Conservation (phyloP, 2,113 vertebrate genomes). For the Gavialis gangeticus region DNA sequence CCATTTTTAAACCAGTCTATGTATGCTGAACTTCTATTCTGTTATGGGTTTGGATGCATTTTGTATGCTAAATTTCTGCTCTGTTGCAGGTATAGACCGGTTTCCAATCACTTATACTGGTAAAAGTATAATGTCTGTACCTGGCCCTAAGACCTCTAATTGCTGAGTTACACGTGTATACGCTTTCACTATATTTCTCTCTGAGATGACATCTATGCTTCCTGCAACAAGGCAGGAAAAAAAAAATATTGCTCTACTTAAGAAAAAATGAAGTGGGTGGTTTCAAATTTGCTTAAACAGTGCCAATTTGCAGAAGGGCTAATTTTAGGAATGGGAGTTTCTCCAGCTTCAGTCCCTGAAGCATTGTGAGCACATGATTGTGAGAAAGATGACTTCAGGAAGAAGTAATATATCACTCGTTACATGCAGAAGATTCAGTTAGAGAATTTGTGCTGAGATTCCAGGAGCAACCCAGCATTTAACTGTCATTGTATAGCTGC, state of each 20-base stretch:
- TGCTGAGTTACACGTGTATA: too few species aligned
- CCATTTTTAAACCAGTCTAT: too few species aligned
- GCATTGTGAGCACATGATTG: background rate
- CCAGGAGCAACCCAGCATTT: background rate
- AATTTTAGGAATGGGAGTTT: background rate
- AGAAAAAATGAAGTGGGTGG: background rate
- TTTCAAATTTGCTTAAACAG: background rate
- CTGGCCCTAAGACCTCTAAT: too few species aligned
- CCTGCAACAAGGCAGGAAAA: background rate
- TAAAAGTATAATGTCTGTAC: too few species aligned
- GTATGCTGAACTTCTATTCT: too few species aligned
- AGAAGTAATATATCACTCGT: background rate
- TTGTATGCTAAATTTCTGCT: too few species aligned
- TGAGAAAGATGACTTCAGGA: background rate
- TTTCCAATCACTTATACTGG: too few species aligned
- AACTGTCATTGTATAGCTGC: background rate
- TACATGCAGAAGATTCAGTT: background rate
- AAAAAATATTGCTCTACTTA: background rate
- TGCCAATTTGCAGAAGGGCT: background rate
- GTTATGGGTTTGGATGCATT: too few species aligned
- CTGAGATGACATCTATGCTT: background rate
- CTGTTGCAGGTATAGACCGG: too few species aligned
- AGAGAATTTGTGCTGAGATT: background rate
- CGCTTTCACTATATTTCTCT: too few species aligned
- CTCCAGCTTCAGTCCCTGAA: background rate